Conservation (phyloP, 2,888 invertebrate species). For the Trichacis sp. region DNA sequence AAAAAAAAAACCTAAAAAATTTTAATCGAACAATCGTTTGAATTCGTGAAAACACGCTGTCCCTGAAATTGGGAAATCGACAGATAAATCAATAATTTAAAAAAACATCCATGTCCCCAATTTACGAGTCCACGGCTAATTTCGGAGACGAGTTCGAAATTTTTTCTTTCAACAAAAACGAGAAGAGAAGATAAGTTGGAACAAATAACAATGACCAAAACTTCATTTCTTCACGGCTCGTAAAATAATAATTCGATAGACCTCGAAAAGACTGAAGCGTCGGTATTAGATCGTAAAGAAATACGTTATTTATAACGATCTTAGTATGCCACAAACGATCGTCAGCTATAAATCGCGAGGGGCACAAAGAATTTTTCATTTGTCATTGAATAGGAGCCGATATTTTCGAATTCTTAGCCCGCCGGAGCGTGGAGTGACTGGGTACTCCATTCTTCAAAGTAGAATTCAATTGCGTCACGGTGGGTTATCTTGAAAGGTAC, state of each 20-base stretch:
- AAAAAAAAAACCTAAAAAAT: too few species aligned
- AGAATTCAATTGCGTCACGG: constrained; percentile 61
- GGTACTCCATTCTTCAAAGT: constrained; percentile 39
- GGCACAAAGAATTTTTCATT: constrained; percentile 14
- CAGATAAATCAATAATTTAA: constrained; percentile 9
- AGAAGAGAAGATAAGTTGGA: neutral
- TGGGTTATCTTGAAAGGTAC: constrained; percentile 50
- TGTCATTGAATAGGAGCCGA: constrained; percentile 1
- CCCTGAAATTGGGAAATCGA: too few species aligned
- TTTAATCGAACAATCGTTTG: too few species aligned
- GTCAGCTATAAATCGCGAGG: constrained; percentile 14
- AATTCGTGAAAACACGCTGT: too few species aligned
- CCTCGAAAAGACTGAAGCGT: neutral
- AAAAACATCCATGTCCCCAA: constrained; percentile 27
- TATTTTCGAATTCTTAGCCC: constrained; percentile 29
- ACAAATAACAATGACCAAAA: neutral
- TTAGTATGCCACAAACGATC: constrained; percentile 27
- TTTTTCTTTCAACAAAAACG: constrained; percentile 1
- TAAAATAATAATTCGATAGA: neutral
- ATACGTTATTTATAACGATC: constrained; percentile 21
- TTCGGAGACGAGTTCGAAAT: constrained; percentile 19
- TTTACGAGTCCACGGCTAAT: constrained; percentile 35
- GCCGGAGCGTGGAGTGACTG: constrained; percentile 31
- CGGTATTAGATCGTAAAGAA: constrained; percentile 11
- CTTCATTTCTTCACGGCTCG: neutral